Conservation (phyloP, 2,888 invertebrate species). For the Cosmia pyralina region DNA sequence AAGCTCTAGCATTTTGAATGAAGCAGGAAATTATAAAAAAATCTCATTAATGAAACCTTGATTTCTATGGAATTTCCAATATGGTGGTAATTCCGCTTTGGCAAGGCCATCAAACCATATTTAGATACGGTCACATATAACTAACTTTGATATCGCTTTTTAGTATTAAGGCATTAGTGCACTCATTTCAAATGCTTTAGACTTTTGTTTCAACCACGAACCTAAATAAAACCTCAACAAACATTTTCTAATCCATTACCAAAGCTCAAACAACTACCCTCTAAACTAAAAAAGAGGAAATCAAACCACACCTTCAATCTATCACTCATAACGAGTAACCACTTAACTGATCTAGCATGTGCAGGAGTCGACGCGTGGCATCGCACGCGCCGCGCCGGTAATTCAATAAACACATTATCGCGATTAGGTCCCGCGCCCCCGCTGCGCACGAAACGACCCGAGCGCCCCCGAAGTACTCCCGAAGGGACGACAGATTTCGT, state of each 20-base stretch:
- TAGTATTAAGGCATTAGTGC: neutral
- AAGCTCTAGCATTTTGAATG: neutral
- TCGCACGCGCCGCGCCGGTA: constrained; percentile 86
- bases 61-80: constrained; percentile 4
- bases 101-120: neutral
- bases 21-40: constrained; percentile 4
- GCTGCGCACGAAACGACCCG: constrained; percentile 73
- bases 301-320: constrained; percentile 70
- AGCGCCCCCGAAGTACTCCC: constrained; percentile 77
- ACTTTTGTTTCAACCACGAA: neutral
- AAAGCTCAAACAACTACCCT: constrained; percentile 53
- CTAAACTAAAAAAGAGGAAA: constrained; percentile 56
- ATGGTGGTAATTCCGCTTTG: neutral
- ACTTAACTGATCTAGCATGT: constrained; percentile 76
- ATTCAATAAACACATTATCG: constrained; percentile 90
- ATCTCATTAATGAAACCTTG: neutral
- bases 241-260: constrained; percentile 59
- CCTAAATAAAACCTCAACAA: constrained; percentile 37
- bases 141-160: neutral
- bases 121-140: too few relatives aligned
- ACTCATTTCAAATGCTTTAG: neutral
- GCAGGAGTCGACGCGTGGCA: constrained; percentile 78
- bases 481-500: constrained; percentile 83
- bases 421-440: constrained; percentile 86
- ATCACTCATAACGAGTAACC: constrained; percentile 76